Conservation (phyloP, 2,888 invertebrate genomes). For the Nephrotoma appendiculata region DNA sequence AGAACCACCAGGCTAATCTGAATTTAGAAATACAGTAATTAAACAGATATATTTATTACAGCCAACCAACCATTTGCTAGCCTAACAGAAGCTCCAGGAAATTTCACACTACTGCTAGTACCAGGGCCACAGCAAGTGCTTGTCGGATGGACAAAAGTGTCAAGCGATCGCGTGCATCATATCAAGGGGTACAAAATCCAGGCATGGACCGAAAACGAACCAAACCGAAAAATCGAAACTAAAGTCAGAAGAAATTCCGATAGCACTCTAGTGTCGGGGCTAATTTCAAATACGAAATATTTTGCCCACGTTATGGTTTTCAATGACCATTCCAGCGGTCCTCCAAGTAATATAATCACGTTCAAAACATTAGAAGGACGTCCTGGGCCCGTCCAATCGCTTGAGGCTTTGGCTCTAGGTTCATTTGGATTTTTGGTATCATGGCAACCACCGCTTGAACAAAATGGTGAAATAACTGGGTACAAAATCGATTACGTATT, state of each 20-base stretch:
- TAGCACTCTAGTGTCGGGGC: slow-evolving; percentile 64
- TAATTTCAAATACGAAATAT: slow-evolving; percentile 33
- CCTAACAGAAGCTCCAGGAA: slow-evolving; percentile 65
- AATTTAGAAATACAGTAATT: too few relatives aligned
- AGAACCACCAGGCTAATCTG: too few relatives aligned
- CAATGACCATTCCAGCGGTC: slow-evolving; percentile 85
- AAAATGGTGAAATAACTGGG: slow-evolving; percentile 81
- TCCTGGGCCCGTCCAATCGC: slow-evolving; percentile 71
- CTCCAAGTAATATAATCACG: slow-evolving; percentile 67
- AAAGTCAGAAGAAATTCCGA: slow-evolving; percentile 52
- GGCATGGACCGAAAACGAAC: slow-evolving; percentile 77
- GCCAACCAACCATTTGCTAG: too few relatives aligned
- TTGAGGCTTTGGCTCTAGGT: slow-evolving; percentile 76
- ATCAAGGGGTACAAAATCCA: slow-evolving; percentile 95
- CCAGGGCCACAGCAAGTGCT: slow-evolving; percentile 69
- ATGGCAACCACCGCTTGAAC: slow-evolving; percentile 84
- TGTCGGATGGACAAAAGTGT: slow-evolving; percentile 79
- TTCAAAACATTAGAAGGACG: slow-evolving; percentile 85
- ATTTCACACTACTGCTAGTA: slow-evolving; percentile 65
- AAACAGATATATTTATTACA: too few relatives aligned
- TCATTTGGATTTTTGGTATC: slow-evolving; percentile 76
- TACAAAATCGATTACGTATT: slow-evolving; percentile 85
- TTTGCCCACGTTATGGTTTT: slow-evolving; percentile 30
- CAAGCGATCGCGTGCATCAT: slow-evolving; percentile 65
- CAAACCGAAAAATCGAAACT: slow-evolving; percentile 48